Conservation (phyloP, 2,888 invertebrate species). For the Nomada hirtipes region DNA sequence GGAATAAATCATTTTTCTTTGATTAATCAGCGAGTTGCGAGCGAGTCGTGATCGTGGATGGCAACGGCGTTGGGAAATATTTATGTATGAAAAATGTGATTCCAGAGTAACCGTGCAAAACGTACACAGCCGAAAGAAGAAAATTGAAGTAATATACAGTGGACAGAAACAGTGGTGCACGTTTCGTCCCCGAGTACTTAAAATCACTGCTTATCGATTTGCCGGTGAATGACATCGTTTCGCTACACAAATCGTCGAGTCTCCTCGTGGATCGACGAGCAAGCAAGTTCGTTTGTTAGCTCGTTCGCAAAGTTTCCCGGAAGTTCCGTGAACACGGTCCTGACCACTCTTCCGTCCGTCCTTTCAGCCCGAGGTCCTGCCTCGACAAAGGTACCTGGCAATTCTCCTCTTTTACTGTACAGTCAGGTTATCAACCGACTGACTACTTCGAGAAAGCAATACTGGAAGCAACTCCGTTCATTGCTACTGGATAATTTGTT, state of each 20-base stretch:
- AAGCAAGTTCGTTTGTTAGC: conserved; percentile 63
- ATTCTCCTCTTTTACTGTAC: conserved; percentile 29
- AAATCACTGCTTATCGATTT: conserved; percentile 53
- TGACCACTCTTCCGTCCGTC: conserved; percentile 19
- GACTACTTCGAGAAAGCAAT: conserved; percentile 14
- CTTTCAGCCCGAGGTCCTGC: conserved; percentile 20
- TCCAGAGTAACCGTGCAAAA: too few species aligned
- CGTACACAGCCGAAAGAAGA: not conserved
- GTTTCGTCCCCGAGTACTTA: conserved; percentile 37
- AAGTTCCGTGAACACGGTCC: conserved; percentile 34
- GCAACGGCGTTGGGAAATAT: too few species aligned
- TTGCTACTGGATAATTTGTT: conserved; percentile 22
- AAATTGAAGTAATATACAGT: conserved; percentile 8
- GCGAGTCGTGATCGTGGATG: too few species aligned
- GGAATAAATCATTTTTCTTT: not conserved
- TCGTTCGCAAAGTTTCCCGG: conserved; percentile 52
- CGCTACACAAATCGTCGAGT: conserved; percentile 61
- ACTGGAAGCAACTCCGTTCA: conserved; percentile 16
- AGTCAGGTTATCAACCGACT: not conserved
- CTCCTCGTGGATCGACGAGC: conserved; percentile 35
- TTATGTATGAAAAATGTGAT: too few species aligned
- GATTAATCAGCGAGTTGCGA: too few species aligned
- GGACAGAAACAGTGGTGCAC: not conserved
- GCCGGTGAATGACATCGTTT: conserved; percentile 38
- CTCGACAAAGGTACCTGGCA: conserved; percentile 34